Evolutionary conservation across 2,797 vertebrate species (phyloP).

Genomic region (Pelobates cultripes): DNA sequence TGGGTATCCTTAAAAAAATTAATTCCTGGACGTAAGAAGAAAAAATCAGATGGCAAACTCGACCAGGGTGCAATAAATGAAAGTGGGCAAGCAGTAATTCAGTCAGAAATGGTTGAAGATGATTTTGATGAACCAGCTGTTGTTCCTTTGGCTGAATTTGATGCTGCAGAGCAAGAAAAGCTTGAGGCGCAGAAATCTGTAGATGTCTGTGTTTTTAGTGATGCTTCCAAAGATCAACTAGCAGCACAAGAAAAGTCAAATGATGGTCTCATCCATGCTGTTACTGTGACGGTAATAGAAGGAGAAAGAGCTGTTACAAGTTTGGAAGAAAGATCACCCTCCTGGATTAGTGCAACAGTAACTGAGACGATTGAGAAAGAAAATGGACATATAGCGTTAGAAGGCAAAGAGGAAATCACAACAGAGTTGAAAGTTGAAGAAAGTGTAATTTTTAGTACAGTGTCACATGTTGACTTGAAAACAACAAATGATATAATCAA

Average conservation of each 20-base stretch:
- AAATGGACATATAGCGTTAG: constrained; percentile 67
- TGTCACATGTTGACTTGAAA: constrained; percentile 63
- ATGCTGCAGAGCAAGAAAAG: constrained; percentile 78
- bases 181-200: constrained; percentile 64
- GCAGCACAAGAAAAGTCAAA: constrained; percentile 57
- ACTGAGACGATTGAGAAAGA: constrained; percentile 72
- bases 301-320: constrained; percentile 67
- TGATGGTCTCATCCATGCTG: constrained; percentile 61
- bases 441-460: constrained; percentile 69
- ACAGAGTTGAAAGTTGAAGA: constrained; percentile 65
- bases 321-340: constrained; percentile 88
- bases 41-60: constrained; percentile 82
- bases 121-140: constrained; percentile 94
- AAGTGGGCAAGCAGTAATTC: constrained; percentile 66
- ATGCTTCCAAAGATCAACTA: constrained; percentile 21
- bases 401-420: constrained; percentile 71
- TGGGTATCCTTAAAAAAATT: constrained; percentile 91
- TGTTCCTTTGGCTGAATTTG: constrained; percentile 94
- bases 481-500: constrained; percentile 72
- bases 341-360: constrained; percentile 88
- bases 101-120: constrained; percentile 80
- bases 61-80: constrained; percentile 77
- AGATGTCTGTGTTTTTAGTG: constrained; percentile 53
- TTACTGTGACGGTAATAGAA: constrained; percentile 65
- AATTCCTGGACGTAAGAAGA: constrained; percentile 90